phyloP scores from a whole-genome alignment of 2,113 vertebrate genomes.

The Corythornis cristatus region DNA sequence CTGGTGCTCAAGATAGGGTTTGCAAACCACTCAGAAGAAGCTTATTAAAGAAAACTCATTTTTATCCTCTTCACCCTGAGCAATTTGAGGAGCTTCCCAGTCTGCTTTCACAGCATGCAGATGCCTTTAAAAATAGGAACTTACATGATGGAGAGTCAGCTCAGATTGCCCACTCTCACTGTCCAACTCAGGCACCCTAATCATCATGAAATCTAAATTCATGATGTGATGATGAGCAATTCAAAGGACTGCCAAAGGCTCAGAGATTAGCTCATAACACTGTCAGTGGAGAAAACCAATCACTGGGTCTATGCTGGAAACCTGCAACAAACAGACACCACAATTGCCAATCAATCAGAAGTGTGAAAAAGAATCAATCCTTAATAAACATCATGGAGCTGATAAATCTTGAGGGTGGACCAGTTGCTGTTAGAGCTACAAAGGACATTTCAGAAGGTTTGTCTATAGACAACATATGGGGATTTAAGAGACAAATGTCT shows the following conservation, averaged over 20 bases:
- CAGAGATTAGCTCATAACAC: not conserved
- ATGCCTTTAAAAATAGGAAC: not conserved
- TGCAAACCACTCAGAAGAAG: not conserved
- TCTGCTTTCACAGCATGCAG: not conserved
- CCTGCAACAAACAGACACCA: not conserved
- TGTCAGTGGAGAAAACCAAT: not conserved
- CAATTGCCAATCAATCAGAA: not conserved
- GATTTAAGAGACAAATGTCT: not conserved
- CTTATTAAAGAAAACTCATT: not conserved
- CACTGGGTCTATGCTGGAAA: not conserved
- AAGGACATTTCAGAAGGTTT: not conserved
- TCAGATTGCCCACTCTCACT: not conserved
- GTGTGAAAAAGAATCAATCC: not conserved
- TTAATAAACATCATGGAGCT: not conserved
- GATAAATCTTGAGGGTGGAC: not conserved
- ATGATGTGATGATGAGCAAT: conserved; percentile 17
- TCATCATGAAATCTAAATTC: conserved; percentile 20
- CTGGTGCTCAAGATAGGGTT: not conserved
- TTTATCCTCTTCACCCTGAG: not conserved
- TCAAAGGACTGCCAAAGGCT: conserved; percentile 10
- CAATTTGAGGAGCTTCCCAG: not conserved
- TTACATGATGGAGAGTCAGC: not conserved
- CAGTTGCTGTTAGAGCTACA: not conserved
- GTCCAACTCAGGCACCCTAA: not conserved
- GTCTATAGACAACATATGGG: not conserved